These are phyloP conservation scores for Potamilus streckersoni DNA, from an alignment of 1,140 invertebrate genomes.

Conservation along the genomic window DNA sequence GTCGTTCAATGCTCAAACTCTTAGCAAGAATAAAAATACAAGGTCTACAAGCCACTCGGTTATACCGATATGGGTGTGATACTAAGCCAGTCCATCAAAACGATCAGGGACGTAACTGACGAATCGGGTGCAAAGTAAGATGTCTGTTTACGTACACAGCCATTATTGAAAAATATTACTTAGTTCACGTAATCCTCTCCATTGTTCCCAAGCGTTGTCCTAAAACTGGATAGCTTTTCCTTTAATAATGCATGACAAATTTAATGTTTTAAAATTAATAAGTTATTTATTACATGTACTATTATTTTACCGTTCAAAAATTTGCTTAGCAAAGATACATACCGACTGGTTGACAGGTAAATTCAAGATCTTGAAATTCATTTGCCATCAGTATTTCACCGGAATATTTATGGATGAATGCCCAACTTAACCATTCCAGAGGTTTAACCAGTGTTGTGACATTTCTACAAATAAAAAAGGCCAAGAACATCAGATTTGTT, in stretches of 20 bases:
- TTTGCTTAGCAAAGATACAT: background rate
- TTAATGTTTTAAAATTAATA: background rate
- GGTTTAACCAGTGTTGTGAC: conserved; percentile 18
- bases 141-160: background rate
- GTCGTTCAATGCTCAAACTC: too few relatives aligned
- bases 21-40: too few relatives aligned
- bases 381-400: conserved; percentile 48
- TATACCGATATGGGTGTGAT: too few relatives aligned
- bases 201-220: background rate
- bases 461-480: conserved; percentile 9
- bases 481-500: too few relatives aligned
- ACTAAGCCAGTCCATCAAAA: too few relatives aligned
- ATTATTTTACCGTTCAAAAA: background rate
- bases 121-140: too few relatives aligned
- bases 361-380: conserved; percentile 43
- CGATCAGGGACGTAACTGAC: too few relatives aligned
- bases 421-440: conserved; percentile 40
- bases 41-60: too few relatives aligned
- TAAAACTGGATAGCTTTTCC: background rate
- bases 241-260: background rate
- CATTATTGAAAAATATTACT: background rate
- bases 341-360: conserved; percentile 30
- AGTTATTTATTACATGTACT: background rate
- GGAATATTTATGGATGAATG: conserved; percentile 43
- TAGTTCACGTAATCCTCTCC: background rate